phyloP scores from a whole-genome alignment of 1,140 invertebrate species.

The Ladona fulva region DNA sequence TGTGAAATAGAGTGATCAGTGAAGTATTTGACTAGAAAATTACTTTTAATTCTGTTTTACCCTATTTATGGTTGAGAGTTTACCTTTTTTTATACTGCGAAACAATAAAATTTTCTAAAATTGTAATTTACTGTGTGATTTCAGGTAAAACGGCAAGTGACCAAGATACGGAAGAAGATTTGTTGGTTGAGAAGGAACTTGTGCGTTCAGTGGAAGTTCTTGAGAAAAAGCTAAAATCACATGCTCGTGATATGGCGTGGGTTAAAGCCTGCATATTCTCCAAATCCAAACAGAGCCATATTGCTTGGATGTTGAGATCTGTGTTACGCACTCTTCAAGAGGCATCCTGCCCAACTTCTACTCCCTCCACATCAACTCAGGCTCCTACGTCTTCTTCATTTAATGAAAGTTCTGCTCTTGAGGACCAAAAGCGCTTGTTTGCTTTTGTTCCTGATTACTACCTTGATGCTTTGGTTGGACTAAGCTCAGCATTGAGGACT shows the following conservation, averaged over 20 bases:
- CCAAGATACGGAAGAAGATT: slow-evolving; percentile 16
- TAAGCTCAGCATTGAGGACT: slow-evolving; percentile 45
- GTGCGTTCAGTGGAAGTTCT: slow-evolving; percentile 42
- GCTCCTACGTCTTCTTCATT: neutral
- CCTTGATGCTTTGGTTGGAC: slow-evolving; percentile 60
- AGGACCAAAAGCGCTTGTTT: slow-evolving; percentile 53
- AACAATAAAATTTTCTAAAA: no score
- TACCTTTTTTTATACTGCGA: no score
- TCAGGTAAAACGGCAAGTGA: neutral
- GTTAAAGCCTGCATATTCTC: slow-evolving; percentile 50
- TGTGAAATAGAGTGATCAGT: no score
- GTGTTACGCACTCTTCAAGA: slow-evolving; percentile 46
- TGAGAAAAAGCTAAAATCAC: slow-evolving; percentile 45
- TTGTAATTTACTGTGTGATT: neutral
- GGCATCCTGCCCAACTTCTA: slow-evolving; percentile 36
- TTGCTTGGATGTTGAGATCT: slow-evolving; percentile 50
- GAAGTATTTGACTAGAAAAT: no score
- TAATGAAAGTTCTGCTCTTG: neutral
- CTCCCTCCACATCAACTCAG: neutral
- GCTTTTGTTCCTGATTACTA: slow-evolving; percentile 76
- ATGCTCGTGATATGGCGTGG: slow-evolving; percentile 53
- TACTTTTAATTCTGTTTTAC: no score
- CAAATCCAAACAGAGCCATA: slow-evolving; percentile 46
- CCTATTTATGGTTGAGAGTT: no score
- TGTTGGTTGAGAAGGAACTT: slow-evolving; percentile 39